Conservation (phyloP, 2,113 vertebrate genomes). For the Oryzias melastigma region DNA sequence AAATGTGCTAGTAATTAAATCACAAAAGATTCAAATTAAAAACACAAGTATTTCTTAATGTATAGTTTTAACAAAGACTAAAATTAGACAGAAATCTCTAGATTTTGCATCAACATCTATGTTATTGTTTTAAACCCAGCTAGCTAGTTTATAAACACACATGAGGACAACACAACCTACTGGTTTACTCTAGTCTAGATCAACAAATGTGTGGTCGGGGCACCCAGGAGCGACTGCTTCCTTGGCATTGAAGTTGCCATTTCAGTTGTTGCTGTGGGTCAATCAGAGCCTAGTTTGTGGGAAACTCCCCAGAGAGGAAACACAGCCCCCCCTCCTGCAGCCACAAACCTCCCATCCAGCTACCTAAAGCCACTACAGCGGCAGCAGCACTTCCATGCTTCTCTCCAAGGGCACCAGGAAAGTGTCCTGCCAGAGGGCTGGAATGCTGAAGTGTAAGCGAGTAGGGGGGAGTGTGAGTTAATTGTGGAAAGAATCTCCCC, state of each 20-base stretch:
- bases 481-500: slow-evolving; percentile 74
- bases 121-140: no score
- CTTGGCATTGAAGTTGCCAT: slow-evolving; percentile 29
- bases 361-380: slow-evolving; percentile 32
- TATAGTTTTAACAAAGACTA: no score
- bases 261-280: slow-evolving; percentile 27
- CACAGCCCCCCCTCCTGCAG: not conserved
- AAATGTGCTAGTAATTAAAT: no score
- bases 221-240: slow-evolving; percentile 29
- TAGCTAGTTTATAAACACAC: not conserved
- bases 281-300: slow-evolving; percentile 26
- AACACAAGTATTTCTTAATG: no score
- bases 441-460: slow-evolving; percentile 67
- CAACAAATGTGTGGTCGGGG: slow-evolving; percentile 17
- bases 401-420: slow-evolving; percentile 44
- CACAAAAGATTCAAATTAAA: no score
- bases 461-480: slow-evolving; percentile 62
- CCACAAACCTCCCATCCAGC: not conserved
- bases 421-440: slow-evolving; percentile 50
- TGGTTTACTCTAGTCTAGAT: slow-evolving; percentile 7
- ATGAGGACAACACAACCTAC: not conserved
- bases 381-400: slow-evolving; percentile 20
- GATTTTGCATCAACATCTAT: no score
- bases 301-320: slow-evolving; percentile 12
- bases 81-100: no score